These are phyloP conservation scores for Catostomus latipinnis DNA, from an alignment of 2,797 vertebrate genomes.

Conservation along the genomic window DNA sequence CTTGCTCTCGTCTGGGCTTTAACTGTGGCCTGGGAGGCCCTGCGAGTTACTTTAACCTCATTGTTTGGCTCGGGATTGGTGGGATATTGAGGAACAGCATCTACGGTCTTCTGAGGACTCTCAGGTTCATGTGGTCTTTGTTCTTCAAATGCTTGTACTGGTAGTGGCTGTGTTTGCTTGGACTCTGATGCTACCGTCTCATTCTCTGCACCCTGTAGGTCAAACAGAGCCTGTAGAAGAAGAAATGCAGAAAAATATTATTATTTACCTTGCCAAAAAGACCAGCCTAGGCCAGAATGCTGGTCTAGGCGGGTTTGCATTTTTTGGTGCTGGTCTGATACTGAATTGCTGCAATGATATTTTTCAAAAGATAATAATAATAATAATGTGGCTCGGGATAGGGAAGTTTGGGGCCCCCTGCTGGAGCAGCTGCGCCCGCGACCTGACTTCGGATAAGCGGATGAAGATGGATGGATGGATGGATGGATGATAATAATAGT, in stretches of 20 bases:
- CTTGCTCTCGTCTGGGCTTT: constrained; percentile 58
- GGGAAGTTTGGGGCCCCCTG: no score
- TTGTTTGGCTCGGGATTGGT: background rate
- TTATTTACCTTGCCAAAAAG: background rate
- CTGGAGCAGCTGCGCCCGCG: no score
- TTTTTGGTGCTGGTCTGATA: no score
- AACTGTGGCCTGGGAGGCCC: constrained; percentile 49
- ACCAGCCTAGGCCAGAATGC: background rate
- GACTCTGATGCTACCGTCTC: background rate
- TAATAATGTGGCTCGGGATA: no score
- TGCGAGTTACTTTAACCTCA: constrained; percentile 45
- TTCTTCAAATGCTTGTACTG: constrained; percentile 25
- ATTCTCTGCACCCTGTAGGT: constrained; percentile 40
- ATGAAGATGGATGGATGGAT: no score
- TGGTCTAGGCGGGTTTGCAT: background rate
- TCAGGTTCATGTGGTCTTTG: constrained; percentile 26
- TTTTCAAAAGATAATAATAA: no score
- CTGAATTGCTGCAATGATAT: no score
- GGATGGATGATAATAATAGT: no score
- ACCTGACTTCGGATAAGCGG: no score
- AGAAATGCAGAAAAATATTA: constrained; percentile 24
- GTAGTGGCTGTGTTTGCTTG: background rate
- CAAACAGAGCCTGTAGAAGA: constrained; percentile 51
- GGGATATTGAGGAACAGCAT: constrained; percentile 19
- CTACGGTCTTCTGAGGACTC: background rate